Evolutionary conservation across 2,888 invertebrate species (phyloP).

Genomic region (Luperina testacea): DNA sequence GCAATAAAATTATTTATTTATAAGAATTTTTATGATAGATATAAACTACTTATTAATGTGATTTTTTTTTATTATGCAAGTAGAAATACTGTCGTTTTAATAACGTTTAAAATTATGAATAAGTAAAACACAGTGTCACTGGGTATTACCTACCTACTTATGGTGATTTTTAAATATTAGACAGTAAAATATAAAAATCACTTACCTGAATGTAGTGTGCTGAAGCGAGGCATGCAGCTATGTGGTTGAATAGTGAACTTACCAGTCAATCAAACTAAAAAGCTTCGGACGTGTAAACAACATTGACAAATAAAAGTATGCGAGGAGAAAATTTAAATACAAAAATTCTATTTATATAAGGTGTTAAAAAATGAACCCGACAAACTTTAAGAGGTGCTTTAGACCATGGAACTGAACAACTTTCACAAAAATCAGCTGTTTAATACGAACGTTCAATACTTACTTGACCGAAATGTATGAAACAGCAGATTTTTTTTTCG

Average conservation of each 20-base stretch:
- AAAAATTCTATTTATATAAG: not conserved
- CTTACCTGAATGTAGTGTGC: slow-evolving; percentile 1
- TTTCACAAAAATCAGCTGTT: too few relatives aligned
- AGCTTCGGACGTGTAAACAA: not conserved
- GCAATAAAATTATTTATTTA: not conserved
- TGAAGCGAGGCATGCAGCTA: not conserved
- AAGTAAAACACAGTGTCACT: not conserved
- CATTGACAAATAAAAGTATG: not conserved
- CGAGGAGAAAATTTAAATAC: not conserved
- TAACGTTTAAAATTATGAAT: not conserved
- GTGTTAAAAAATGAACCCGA: too few relatives aligned
- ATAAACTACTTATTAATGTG: not conserved
- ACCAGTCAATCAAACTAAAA: not conserved
- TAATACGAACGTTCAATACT: too few relatives aligned
- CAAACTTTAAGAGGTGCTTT: too few relatives aligned
- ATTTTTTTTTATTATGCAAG: not conserved
- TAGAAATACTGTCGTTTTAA: not conserved
- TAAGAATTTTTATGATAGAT: not conserved
- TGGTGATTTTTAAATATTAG: not conserved
- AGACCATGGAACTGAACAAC: too few relatives aligned
- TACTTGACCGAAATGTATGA: too few relatives aligned
- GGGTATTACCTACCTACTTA: not conserved
- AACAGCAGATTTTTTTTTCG: too few relatives aligned
- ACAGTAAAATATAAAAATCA: not conserved
- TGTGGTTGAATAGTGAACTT: not conserved